Evolutionary conservation across 2,888 invertebrate genomes (phyloP), one percentile per base, ranked within the genome.

Genomic region (Acholoe squamosa): DNA sequence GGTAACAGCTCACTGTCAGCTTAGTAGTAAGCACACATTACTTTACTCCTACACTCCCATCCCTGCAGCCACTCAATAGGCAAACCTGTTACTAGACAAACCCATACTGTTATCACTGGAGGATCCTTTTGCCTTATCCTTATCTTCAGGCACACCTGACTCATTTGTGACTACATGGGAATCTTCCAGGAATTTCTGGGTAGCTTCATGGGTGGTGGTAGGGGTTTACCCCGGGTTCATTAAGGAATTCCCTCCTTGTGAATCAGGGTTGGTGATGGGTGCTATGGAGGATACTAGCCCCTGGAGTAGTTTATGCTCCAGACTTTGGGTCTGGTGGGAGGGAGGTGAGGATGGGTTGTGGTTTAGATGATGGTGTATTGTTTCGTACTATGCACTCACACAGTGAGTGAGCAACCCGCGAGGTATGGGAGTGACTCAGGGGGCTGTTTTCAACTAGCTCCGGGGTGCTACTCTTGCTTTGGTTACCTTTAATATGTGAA

Each of bases 211-310:
- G 25, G 43, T 43, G 43, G 43, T 43, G 43, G 43, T 43, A 71
- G 31, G 71, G 71, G 71, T 71, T 71, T 71, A 7, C 71, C 28
- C 14, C 3, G 14, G 80, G 16, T 43, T 80, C 34, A 80, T 80
- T 80, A 80, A 25, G 43, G 80, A 19, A 80, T 80, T 80, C 43
- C 25, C 80, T 33, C 12, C 33, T 22, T 34, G 12, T 80, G 80
- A 80, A 80, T 80, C 80, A 80, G 80, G 80, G 80, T 33, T 76
- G 76, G 19, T 19, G 80, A 22, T 34, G 80, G 80, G 19, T 80
- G 80, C 22, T 16, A 16, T 80, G 80, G 80, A 33, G 80, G 80
- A 22, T 34, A 3, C 10, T 43, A 43, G 3, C 5, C 43, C 43
- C 43, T 43, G n/a, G n/a, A n/a, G n/a, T n/a, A n/a, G n/a, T n/a